phyloP scores from a whole-genome alignment of 2,113 vertebrate species.

The Paracanthobrama guichenoti region DNA sequence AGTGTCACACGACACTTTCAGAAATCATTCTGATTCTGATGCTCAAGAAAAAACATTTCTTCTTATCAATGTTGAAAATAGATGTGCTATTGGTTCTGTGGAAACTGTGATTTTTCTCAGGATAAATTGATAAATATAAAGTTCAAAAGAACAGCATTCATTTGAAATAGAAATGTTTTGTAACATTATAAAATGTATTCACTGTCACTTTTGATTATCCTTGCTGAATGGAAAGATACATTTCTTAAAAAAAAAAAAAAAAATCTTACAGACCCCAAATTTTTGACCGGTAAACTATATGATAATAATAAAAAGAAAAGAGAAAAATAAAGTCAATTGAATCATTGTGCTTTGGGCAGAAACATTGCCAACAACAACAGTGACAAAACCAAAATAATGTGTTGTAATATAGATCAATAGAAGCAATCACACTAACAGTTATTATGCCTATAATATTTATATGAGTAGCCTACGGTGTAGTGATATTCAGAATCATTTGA shows the following conservation, averaged over 20 bases:
- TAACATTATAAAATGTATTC: not conserved
- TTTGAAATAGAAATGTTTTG: not conserved
- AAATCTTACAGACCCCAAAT: not conserved
- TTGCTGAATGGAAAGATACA: not conserved
- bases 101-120: not conserved
- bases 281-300: not conserved
- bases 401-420: not conserved
- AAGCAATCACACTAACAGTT: not conserved
- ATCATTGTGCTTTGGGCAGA: not conserved
- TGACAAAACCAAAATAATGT: not conserved
- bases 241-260: not conserved
- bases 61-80: not conserved
- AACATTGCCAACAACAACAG: not conserved
- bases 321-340: not conserved
- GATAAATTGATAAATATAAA: not conserved
- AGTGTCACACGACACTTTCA: not conserved
- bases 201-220: not conserved
- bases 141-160: not conserved
- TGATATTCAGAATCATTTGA: slow-evolving; percentile 20
- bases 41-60: not conserved
- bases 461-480: slow-evolving; percentile 15
- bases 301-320: not conserved
- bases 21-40: not conserved
- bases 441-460: slow-evolving; percentile 24
- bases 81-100: not conserved